Evolutionary conservation across 2,888 invertebrate species (phyloP).

Genomic region (Xestoiulus laeticollis): DNA sequence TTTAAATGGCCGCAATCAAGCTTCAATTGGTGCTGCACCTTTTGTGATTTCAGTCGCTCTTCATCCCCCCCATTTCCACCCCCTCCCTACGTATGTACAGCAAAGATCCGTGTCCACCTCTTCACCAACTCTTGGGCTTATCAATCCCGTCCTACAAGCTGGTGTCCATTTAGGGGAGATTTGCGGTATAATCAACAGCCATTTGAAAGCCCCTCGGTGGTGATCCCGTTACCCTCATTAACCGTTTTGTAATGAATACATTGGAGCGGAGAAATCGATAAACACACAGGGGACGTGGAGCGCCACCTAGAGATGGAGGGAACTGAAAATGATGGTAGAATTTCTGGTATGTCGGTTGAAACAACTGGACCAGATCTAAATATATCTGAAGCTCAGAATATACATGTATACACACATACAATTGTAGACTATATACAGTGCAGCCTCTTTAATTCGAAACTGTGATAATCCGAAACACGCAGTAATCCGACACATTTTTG

Average conservation of each 20-base stretch:
- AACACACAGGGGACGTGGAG: background rate
- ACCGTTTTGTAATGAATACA: conserved; percentile 26
- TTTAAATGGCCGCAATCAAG: conserved; percentile 26
- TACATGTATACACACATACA: no score
- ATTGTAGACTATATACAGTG: no score
- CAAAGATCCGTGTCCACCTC: conserved; percentile 23
- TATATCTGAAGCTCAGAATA: no score
- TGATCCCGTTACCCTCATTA: conserved; percentile 26
- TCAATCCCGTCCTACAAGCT: background rate
- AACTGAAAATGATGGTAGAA: background rate
- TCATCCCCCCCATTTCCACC: background rate
- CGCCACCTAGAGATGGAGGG: conserved; percentile 9
- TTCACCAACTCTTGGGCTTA: conserved; percentile 26
- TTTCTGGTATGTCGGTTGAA: background rate
- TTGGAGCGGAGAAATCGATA: conserved; percentile 18
- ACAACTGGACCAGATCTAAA: no score
- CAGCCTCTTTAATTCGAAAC: no score
- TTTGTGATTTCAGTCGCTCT: conserved; percentile 17
- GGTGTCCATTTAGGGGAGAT: conserved; percentile 26
- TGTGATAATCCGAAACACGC: no score
- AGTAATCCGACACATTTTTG: no score
- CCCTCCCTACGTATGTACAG: background rate
- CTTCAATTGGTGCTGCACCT: conserved; percentile 26
- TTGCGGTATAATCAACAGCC: conserved; percentile 26
- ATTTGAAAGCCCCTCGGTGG: conserved; percentile 19